A percentile compares a stretch with the other conserved stretches of the same genome.
These are phyloP conservation scores for Ctenochaetus hawaiiensis DNA, from an alignment of 2,797 vertebrate species.

Conservation along the genomic window DNA sequence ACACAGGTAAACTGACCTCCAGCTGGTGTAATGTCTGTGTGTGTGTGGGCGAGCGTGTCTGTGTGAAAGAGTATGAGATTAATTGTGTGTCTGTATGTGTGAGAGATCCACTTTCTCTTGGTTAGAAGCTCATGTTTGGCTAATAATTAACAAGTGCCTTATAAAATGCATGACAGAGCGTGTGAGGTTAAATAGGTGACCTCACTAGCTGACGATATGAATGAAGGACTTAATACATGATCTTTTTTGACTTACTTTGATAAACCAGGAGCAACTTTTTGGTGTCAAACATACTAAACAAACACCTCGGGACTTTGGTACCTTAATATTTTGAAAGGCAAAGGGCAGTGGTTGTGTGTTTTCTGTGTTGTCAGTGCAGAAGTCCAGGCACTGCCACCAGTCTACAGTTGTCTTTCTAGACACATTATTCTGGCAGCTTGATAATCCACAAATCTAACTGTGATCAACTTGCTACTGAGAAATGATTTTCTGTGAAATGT, in stretches of 20 bases:
- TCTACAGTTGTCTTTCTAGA: neutral
- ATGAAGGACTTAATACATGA: neutral
- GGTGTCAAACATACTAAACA: constrained; percentile 8
- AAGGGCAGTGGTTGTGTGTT: no score
- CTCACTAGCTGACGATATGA: neutral
- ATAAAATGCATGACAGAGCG: constrained; percentile 32
- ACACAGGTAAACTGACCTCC: constrained; percentile 67
- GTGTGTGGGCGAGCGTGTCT: neutral
- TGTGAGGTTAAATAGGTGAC: neutral
- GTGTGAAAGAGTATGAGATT: neutral
- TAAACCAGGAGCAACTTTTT: neutral
- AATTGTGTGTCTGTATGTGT: neutral
- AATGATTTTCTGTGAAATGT: neutral
- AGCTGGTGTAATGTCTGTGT: neutral
- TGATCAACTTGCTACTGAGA: neutral
- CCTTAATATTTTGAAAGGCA: no score
- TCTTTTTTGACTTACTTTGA: neutral
- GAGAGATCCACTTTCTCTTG: constrained; percentile 26
- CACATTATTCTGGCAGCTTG: neutral
- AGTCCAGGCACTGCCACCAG: neutral
- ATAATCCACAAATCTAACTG: neutral
- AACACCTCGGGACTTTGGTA: no score
- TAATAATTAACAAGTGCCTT: constrained; percentile 66
- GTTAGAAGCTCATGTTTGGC: constrained; percentile 8
- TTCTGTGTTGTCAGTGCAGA: no score